Evolutionary conservation across 2,797 vertebrate species (phyloP).

Genomic region (Sebastes matsubarae): DNA sequence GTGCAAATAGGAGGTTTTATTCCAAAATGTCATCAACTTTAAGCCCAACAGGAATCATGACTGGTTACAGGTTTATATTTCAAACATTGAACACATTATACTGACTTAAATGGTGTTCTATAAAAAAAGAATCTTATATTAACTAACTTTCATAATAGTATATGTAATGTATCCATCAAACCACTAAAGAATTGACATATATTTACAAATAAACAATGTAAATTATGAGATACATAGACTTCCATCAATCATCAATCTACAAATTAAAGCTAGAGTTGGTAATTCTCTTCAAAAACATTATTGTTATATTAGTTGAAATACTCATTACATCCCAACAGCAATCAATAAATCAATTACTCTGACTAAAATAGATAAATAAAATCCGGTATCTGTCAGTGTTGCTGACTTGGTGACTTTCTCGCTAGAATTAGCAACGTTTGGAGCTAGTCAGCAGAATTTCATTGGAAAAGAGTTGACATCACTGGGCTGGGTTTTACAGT

Average conservation of each 20-base stretch:
- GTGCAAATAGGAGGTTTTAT: slow-evolving; percentile 9
- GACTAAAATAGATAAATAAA: too few relatives aligned
- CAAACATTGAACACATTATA: background rate
- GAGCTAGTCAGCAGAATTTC: too few relatives aligned
- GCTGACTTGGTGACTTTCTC: too few relatives aligned
- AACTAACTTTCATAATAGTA: background rate
- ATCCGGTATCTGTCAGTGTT: too few relatives aligned
- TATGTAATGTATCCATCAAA: background rate
- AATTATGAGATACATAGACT: background rate
- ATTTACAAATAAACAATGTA: background rate
- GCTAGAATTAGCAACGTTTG: too few relatives aligned
- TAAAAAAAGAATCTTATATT: background rate
- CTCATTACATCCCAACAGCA: too few relatives aligned
- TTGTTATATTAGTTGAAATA: too few relatives aligned
- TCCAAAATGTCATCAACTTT: background rate
- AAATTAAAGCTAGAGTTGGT: background rate
- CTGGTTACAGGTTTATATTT: background rate
- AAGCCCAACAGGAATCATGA: background rate
- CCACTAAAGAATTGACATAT: background rate
- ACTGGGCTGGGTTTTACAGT: too few relatives aligned
- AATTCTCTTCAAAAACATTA: too few relatives aligned
- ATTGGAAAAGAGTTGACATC: too few relatives aligned
- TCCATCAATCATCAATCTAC: background rate
- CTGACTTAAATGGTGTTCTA: background rate
- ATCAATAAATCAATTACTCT: too few relatives aligned